These are phyloP conservation scores for Ophthalmolycus amberensis DNA, from an alignment of 2,113 vertebrate species.

Conservation along the genomic window DNA sequence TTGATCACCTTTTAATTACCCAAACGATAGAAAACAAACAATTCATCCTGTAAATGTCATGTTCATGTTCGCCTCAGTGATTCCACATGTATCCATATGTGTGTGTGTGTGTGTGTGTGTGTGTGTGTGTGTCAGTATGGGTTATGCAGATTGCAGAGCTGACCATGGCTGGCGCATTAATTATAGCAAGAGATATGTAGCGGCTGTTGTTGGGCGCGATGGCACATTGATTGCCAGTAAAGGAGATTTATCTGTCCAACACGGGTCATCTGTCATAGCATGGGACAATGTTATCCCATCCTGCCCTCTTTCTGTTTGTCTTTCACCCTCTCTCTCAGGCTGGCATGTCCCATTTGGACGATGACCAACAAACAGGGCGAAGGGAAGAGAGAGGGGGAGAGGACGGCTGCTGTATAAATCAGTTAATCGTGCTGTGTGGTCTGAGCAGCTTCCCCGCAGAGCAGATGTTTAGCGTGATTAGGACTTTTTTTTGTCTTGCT, in stretches of 20 bases:
- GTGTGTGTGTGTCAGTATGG: slow-evolving; percentile 1
- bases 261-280: slow-evolving; percentile 74
- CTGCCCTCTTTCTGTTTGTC: slow-evolving; percentile 40
- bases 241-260: slow-evolving; percentile 77
- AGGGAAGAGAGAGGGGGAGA: neutral
- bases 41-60: slow-evolving; percentile 12
- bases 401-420: slow-evolving; percentile 45
- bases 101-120: slow-evolving; percentile 16
- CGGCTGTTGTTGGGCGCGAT: slow-evolving; percentile 64
- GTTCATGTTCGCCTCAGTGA: slow-evolving; percentile 10
- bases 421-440: slow-evolving; percentile 61
- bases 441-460: slow-evolving; percentile 48
- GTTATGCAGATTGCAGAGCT: slow-evolving; percentile 55
- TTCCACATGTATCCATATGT: neutral
- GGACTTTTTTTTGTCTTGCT: slow-evolving; percentile 67
- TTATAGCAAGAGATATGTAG: slow-evolving; percentile 66
- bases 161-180: slow-evolving; percentile 66
- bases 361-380: slow-evolving; percentile 48
- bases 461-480: slow-evolving; percentile 75
- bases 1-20: slow-evolving; percentile 12
- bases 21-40: slow-evolving; percentile 18
- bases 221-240: slow-evolving; percentile 78
- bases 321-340: slow-evolving; percentile 50
- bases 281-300: slow-evolving; percentile 58
- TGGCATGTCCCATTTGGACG: slow-evolving; percentile 58